Evolutionary conservation across 2,113 vertebrate species (phyloP).

Genomic region (Vimba vimba): DNA sequence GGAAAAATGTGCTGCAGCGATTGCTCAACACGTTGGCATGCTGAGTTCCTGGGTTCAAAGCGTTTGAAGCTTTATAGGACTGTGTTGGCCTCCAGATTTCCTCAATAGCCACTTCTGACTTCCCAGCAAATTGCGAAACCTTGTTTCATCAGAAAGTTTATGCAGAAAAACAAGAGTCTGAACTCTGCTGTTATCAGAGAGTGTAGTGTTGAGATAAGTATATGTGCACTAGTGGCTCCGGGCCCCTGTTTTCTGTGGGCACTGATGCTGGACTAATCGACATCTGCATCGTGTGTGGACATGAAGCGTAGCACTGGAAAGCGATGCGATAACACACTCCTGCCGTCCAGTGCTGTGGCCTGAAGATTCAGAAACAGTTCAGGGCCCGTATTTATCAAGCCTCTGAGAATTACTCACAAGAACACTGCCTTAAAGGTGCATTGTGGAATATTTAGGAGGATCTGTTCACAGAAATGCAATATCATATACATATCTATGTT

Average conservation of each 20-base stretch:
- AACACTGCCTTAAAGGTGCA: no score
- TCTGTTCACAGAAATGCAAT: no score
- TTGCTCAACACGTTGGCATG: conserved; percentile 48
- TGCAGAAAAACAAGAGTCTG: conserved; percentile 16
- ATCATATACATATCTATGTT: no score
- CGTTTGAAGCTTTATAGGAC: conserved; percentile 46
- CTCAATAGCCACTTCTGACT: conserved; percentile 39
- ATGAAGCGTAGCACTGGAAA: conserved; percentile 38
- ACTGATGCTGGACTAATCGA: conserved; percentile 32
- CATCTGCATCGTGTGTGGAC: conserved; percentile 20
- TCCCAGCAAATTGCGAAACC: conserved; percentile 10
- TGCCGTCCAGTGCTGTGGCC: neutral
- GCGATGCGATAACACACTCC: neutral
- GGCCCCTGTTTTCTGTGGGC: neutral
- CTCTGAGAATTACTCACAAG: no score
- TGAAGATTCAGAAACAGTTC: neutral
- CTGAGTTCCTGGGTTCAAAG: conserved; percentile 43
- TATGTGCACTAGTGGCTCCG: neutral
- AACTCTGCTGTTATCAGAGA: conserved; percentile 40
- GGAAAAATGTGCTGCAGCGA: conserved; percentile 37
- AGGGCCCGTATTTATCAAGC: no score
- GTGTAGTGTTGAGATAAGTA: conserved; percentile 19
- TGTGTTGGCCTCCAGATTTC: conserved; percentile 50
- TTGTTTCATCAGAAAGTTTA: conserved; percentile 37
- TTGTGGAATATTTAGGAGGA: no score